Base-by-base conservation (phyloP, 1,140 invertebrate genomes). In the Telenomus remus region DNA sequence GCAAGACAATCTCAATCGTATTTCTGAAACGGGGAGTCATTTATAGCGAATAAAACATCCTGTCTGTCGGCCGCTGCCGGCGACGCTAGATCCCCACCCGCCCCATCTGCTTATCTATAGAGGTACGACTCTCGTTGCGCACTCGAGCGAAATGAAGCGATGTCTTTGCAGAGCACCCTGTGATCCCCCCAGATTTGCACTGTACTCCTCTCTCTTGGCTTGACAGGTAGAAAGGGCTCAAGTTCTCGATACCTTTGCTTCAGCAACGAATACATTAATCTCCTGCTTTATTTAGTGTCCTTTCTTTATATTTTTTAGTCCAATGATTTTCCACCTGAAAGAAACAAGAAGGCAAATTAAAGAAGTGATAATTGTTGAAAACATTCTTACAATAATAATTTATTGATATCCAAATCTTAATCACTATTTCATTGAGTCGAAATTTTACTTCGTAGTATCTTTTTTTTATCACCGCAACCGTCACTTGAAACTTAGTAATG, bases 261-360 rank as follows among this genome's bases (percentile, higher is more conserved):
- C 11, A 33, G 46, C 39, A 49, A 59, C 53, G 39, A 66, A 75
- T 43, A 51, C 68, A 74, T 72, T 76, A 79, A 75, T 76, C 77
- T 76, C 72, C 39, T 76, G 60, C 69, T 76, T 79, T 79, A 79
- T 79, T 79, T 72, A 79, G 54, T 39, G 54, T 13, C 59, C 61
- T 65, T 48, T 46, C 50, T 64, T 77, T 77, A 46, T 55, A 61
- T 35, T 63, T 63, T 63, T 61, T 51, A 63, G 34, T 42, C n/a
- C 1, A 1, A 16, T 33, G 47, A 50, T 47, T 43, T 50, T 61
- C 47, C 60, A 53, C 44, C 44, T 10, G 19, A 12, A 33, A n/a
- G 12, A 16, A 34, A 43, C 33, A 51, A 43, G 14, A 47, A 61
- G 34, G 47, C 56, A n/a, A n/a, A n/a, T n/a, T n/a, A n/a, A n/a